Evolutionary conservation across 2,113 vertebrate genomes (phyloP), one percentile per base, ranked within the genome.

Genomic region (Nannospalax galili): DNA sequence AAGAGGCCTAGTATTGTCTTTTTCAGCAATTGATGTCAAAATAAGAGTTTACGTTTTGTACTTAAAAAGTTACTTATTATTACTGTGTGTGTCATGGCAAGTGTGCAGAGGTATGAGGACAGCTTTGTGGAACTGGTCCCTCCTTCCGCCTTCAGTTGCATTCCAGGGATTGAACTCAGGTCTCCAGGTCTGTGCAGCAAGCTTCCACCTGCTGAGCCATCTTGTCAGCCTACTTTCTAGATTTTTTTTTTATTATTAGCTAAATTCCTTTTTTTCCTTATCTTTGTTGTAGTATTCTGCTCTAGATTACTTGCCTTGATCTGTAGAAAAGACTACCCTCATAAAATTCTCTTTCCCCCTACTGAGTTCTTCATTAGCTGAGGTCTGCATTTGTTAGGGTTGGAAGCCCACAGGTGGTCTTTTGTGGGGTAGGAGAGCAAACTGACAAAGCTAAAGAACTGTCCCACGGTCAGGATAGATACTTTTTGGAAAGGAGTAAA

Each of bases 401-500:
- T 84, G 65, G 81, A 52, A 84, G 58, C 7, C 88, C 5, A 32
- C 65, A 37, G 48, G 37, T 78, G 90, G 74, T 72, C 62, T 90
- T 69, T 72, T 45, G 45, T 89, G 56, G 52, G 22, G 30, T 64
- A 45, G 77, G 65, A 92, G 52, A 87, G 89, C 35, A 88, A 96
- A 84, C 52, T 67, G 65, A n/a, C 73, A 79, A 15, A 58, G 26
- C 32, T 40, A 70, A 90, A 67, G 69, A 90, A 45, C 12, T 7
- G 42, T 90, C 96, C 96, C 88, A 72, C 16, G 93, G 95, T 82
- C 86, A 97, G 96, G 95, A 60, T 45, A 97, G 94, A 48, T 97
- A 96, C 95, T 70, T 79, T 97, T 97, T 95, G 95, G 97, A 78
- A 92, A 88, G 56, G 90, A 72, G 86, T 64, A n/a, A 95, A 87